These are phyloP conservation scores for Eulemur mongoz DNA, from an alignment of 2,797 vertebrate genomes.

Conservation along the genomic window DNA sequence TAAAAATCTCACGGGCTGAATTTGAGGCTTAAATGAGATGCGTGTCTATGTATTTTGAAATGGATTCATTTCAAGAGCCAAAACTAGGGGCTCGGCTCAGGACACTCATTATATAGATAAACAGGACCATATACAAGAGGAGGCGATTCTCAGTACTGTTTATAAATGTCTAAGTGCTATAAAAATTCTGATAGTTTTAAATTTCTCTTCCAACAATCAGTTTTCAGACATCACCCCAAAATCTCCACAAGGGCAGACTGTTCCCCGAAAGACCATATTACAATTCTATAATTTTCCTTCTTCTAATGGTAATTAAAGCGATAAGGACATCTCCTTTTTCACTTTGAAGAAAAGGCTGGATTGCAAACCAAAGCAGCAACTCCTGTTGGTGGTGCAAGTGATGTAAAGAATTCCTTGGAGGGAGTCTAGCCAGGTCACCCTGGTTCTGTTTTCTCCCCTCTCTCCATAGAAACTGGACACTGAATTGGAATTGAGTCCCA, in stretches of 20 bases:
- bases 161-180: constrained; percentile 58
- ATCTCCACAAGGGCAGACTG: constrained; percentile 11
- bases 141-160: not conserved
- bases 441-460: constrained; percentile 21
- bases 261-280: constrained; percentile 44
- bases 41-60: constrained; percentile 44
- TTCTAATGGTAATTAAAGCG: constrained; percentile 74
- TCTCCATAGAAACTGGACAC: constrained; percentile 60
- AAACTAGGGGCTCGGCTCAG: not conserved
- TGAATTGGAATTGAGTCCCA: constrained; percentile 44
- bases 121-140: not conserved
- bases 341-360: constrained; percentile 68
- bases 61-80: constrained; percentile 60
- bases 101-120: constrained; percentile 14
- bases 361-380: constrained; percentile 52
- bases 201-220: constrained; percentile 57
- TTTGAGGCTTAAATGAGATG: constrained; percentile 48
- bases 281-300: constrained; percentile 54
- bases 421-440: constrained; percentile 23
- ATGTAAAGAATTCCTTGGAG: constrained; percentile 62
- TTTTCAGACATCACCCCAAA: constrained; percentile 53
- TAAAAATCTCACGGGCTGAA: constrained; percentile 60
- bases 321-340: constrained; percentile 71
- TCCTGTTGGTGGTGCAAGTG: constrained; percentile 28
- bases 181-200: constrained; percentile 67